A percentile compares a stretch with the other conserved stretches of the same genome.
Evolutionary conservation across 2,113 vertebrate genomes (phyloP).

Genomic region (Oplegnathus fasciatus): DNA sequence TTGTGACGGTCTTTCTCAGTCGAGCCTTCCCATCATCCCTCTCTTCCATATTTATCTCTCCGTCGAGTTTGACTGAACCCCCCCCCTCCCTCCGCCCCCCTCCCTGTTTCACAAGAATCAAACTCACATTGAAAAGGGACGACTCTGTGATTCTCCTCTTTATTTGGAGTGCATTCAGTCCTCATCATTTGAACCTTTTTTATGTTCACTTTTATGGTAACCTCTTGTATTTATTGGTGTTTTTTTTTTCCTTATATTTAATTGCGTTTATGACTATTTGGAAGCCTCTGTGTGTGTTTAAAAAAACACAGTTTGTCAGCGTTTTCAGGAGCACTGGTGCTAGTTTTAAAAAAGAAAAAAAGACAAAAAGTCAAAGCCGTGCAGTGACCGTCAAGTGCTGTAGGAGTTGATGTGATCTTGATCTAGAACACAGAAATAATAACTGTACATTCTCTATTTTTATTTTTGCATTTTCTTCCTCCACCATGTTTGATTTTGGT

Average conservation of each 20-base stretch:
- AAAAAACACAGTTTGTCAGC: constrained; percentile 46
- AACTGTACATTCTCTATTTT: constrained; percentile 66
- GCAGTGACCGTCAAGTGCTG: constrained; percentile 81
- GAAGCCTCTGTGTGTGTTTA: constrained; percentile 57
- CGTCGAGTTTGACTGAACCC: constrained; percentile 18
- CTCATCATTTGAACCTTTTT: constrained; percentile 51
- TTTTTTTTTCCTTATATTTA: constrained; percentile 68
- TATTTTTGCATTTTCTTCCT: constrained; percentile 40
- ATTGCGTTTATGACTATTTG: constrained; percentile 68
- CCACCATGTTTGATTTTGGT: constrained; percentile 37
- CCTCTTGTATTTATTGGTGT: constrained; percentile 84
- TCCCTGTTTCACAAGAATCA: constrained; percentile 23
- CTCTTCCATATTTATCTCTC: constrained; percentile 57
- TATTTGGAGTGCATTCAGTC: constrained; percentile 39
- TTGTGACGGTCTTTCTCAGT: constrained; percentile 60
- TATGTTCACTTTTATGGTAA: constrained; percentile 63
- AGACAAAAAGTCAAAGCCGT: constrained; percentile 68
- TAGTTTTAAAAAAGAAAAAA: constrained; percentile 68
- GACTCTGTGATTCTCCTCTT: constrained; percentile 37
- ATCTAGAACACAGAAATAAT: constrained; percentile 78
- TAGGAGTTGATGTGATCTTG: constrained; percentile 76
- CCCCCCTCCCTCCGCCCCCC: not conserved
- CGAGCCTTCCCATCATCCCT: constrained; percentile 47
- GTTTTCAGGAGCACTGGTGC: constrained; percentile 77
- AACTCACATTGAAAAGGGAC: constrained; percentile 65